Evolutionary conservation across 1,140 invertebrate species (phyloP), one percentile per base, ranked within the genome.

Genomic region (Lordiphosa collinella): DNA sequence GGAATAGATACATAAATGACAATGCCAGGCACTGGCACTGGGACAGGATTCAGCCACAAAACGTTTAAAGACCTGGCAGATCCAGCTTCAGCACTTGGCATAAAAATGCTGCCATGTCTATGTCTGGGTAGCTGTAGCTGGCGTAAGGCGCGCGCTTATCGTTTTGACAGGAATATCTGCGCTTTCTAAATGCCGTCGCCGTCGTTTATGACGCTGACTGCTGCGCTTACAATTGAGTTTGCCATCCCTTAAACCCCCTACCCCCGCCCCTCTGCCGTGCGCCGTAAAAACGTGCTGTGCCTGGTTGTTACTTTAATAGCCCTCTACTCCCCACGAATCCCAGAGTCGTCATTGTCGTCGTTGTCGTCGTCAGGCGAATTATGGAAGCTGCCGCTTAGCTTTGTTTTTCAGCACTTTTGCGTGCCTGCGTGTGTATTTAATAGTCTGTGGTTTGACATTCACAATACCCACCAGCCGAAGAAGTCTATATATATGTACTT

Each of bases 1-100:
- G 66, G 78, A 86, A 86, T 79, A 85, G 80, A 85, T 86, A 79
- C 79, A 85, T 86, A 82, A 82, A 82, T 84, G 78, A 82, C 78
- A 84, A 84, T 84, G 78, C 72, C 67, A 71, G 58, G 8, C 14
- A 22, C 38, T n/a, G 38, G 16, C 9, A 50, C 49, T 49, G 40
- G 25, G 41, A 34, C 22, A 18, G 31, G 40, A 57, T 52, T 41
- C 57, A 61, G 72, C 74, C 78, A 67, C 78, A 82, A 82, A 82
- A 64, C 78, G 78, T 84, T 82, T 82, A 82, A 82, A 84, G 78
- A 84, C 73, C 22, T 25, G 72, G 12, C 34, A 35, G 25, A 14
- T 12, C 6, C 62, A 40, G 71, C 73, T 68, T 25, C 48, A 72
- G 56, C 59, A 79, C 74, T 79, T 79, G 74, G 68, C 64, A 84